Evolutionary conservation across 2,888 invertebrate species (phyloP), one percentile per base, ranked within the genome.

Genomic region (Temnothorax rugatulus): DNA sequence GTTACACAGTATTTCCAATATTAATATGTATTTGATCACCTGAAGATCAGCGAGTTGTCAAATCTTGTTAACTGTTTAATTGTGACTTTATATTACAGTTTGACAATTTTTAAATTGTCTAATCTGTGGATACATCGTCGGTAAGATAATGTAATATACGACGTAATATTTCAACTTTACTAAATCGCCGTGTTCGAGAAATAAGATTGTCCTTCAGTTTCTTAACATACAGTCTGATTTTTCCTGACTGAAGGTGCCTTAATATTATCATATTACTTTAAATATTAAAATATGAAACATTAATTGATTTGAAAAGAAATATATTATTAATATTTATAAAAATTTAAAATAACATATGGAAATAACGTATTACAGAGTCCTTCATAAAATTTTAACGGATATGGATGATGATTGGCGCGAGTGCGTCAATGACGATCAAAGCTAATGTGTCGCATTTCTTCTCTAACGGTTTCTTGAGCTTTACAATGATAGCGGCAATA

Each of bases 41-140:
- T 41, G 0, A n/a, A 41, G 0, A 18, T 64, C 0, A 47, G 9
- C 25, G 66, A 86, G 4, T 21, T 85, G 0, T 38, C 57, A 9
- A 52, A 82, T 50, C 63, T 86, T 4, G 44, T 82, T 76, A 77
- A 85, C 11, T 4, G 73, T 25, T 34, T 79, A 13, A 18, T 85
- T 13, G 13, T 25, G 5, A 44, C 73, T 13, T 34, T 85, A 13
- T 25, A 59, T 1, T 59, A 68, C 4, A 54, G n/a, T 13, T 38
- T 82, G 21, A 54, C 77, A 4, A 13, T 82, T 21, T 2, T 82
- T n/a, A 86, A 85, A 50, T 15, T 85, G 25, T 34, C 13, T 2
- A 59, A 47, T 29, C n/a, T 86, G 5, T 85, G 77, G 68, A 13
- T n/a, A 18, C 68, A 85, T 47, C 75, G 82, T 21, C 38, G 77